These are phyloP conservation scores for Notechis scutatus DNA, from an alignment of 2,113 vertebrate species.

Conservation along the genomic window DNA sequence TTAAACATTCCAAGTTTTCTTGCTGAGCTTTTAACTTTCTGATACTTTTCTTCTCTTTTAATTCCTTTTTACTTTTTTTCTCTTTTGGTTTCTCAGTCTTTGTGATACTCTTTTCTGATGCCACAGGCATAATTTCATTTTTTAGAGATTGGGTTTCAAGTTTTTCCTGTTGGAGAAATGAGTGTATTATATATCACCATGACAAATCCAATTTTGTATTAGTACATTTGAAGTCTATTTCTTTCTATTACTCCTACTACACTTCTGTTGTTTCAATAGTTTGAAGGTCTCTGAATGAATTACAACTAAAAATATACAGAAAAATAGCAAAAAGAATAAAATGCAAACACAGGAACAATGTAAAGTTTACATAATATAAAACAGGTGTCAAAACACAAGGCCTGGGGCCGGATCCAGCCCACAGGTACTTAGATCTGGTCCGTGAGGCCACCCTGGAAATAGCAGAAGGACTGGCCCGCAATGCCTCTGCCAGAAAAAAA, in stretches of 20 bases:
- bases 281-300: background rate
- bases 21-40: slow-evolving; percentile 58
- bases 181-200: background rate
- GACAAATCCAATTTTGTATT: background rate
- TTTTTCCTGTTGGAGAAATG: background rate
- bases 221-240: background rate
- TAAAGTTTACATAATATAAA: background rate
- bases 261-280: background rate
- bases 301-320: background rate
- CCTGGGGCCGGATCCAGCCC: too few relatives aligned
- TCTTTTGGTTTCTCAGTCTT: slow-evolving; percentile 45
- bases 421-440: too few relatives aligned
- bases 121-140: background rate
- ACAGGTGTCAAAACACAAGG: too few relatives aligned
- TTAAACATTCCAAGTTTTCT: slow-evolving; percentile 40
- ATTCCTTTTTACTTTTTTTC: slow-evolving; percentile 82
- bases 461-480: too few relatives aligned
- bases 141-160: background rate
- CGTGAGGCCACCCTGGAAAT: too few relatives aligned
- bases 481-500: too few relatives aligned
- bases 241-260: background rate
- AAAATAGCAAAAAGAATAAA: background rate
- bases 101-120: slow-evolving; percentile 32
- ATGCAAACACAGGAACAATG: background rate
- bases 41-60: slow-evolving; percentile 79